Percentiles rank a stretch among this genome's conserved stretches.
These are phyloP conservation scores for Drosophila cognata DNA, from an alignment of 2,888 invertebrate species.

Conservation along the genomic window DNA sequence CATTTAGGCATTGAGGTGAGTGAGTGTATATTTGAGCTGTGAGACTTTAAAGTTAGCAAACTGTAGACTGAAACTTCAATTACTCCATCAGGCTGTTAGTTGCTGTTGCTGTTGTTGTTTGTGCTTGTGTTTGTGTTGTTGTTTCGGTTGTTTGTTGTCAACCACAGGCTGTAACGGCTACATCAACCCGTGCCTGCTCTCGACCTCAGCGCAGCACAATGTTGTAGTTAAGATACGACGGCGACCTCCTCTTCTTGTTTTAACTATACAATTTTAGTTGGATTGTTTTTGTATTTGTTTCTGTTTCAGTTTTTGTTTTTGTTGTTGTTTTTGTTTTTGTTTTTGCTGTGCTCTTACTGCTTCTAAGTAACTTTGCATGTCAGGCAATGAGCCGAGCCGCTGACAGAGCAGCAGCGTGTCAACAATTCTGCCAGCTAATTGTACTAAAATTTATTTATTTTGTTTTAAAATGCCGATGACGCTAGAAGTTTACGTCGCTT, in stretches of 20 bases:
- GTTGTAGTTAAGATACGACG: slow-evolving; percentile 50
- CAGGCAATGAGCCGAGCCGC: slow-evolving; percentile 51
- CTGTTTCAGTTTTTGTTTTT: slow-evolving; percentile 3
- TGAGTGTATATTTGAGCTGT: slow-evolving; percentile 10
- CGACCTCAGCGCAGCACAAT: slow-evolving; percentile 31
- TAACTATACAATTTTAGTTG: slow-evolving; percentile 44
- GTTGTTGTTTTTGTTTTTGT: slow-evolving; percentile 9
- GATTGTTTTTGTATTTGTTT: slow-evolving; percentile 16
- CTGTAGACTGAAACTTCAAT: slow-evolving; percentile 39
- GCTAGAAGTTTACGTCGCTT: slow-evolving; percentile 37
- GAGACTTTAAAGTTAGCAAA: slow-evolving; percentile 2
- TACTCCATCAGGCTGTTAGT: slow-evolving; percentile 22
- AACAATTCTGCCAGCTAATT: slow-evolving; percentile 73
- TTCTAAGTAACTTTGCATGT: slow-evolving; percentile 78
- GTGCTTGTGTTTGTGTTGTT: not conserved
- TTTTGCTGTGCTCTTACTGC: slow-evolving; percentile 30
- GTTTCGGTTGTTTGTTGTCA: slow-evolving; percentile 14
- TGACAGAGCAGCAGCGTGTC: slow-evolving; percentile 61
- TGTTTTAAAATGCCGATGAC: slow-evolving; percentile 51
- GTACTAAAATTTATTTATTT: slow-evolving; percentile 72
- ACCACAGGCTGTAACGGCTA: slow-evolving; percentile 47
- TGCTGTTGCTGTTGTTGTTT: not conserved
- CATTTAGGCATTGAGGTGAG: slow-evolving; percentile 22
- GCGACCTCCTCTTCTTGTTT: slow-evolving; percentile 57
- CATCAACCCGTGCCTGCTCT: slow-evolving; percentile 33